Conservation (phyloP, 2,113 vertebrate genomes). For the Eonycteris spelaea region DNA sequence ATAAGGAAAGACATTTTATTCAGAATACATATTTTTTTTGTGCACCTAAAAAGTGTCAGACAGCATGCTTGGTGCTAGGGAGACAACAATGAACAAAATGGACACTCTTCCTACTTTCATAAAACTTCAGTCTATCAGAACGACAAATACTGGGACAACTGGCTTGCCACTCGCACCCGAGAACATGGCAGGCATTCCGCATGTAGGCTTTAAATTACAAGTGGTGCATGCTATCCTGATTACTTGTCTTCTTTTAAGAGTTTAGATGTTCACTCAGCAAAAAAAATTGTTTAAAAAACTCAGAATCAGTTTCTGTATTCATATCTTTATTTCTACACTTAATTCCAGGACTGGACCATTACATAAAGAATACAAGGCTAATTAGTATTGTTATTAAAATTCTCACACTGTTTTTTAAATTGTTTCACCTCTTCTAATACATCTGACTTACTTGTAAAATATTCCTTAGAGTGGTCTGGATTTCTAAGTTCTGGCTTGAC, state of each 20-base stretch:
- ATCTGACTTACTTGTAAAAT: conserved; percentile 86
- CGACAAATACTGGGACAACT: neutral
- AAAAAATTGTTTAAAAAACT: neutral
- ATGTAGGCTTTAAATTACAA: neutral
- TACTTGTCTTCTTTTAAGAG: neutral
- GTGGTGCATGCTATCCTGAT: neutral
- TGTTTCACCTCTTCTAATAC: neutral
- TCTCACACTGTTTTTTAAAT: neutral
- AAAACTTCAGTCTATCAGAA: neutral
- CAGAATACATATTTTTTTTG: neutral
- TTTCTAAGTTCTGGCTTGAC: conserved; percentile 89
- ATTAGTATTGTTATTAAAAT: neutral
- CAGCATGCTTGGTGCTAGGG: neutral
- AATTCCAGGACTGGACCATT: neutral
- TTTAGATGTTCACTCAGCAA: neutral
- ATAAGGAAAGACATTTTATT: neutral
- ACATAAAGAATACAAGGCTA: neutral
- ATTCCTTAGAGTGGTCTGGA: conserved; percentile 85
- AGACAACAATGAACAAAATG: neutral
- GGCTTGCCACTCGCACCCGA: neutral
- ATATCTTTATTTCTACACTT: neutral
- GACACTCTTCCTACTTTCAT: neutral
- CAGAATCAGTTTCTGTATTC: neutral
- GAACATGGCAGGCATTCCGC: neutral
- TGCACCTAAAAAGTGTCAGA: neutral